Evolutionary conservation across 2,888 invertebrate genomes (phyloP), one percentile per base, ranked within the genome.

Genomic region (Ferrisia virgata): DNA sequence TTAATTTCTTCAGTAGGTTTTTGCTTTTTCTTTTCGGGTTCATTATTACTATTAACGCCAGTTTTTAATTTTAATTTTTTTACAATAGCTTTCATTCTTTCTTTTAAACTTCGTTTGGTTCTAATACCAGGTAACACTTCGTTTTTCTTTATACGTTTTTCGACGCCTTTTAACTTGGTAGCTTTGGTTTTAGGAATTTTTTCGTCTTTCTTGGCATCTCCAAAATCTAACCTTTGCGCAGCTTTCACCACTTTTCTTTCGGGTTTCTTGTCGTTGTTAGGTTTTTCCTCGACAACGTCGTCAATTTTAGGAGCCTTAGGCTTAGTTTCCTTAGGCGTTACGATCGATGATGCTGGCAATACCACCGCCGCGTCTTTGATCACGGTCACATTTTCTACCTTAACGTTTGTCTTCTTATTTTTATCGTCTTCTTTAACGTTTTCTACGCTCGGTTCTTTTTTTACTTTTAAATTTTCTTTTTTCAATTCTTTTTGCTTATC

Each of bases 51-150:
- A 39, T 53, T 81, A 40, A 33, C 39, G n/a, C 53, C 80, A 40
- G 82, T 82, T 78, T 86, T 86, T 6, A 86, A 69, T 86, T 87
- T 87, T 0, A 87, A 85, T 22, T 80, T 86, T 80, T 87, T 86
- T 18, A 86, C 87, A 43, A 87, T 85, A 1, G 85, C 86, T 85
- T 87, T 87, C 47, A 87, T 82, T 72, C 85, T 85, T 11, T 87
- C 86, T 84, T 86, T 87, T 3, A 87, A 83, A 18, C 86, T 80
- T 80, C 86, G 86, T 78, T 86, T 87, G 84, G 87, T 87, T 72
- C 86, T 85, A 31, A 25, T 31, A 25, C 53, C 76, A 18, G 78
- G 22, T 31, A 85, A 40, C 1, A 25, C 79, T 28, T 85, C 82
- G 15, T 25, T 13, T 28, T 78, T 28, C 79, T 85, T 85, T 3